Evolutionary conservation across 2,113 vertebrate genomes (phyloP).

Genomic region (Asarcornis scutulata): DNA sequence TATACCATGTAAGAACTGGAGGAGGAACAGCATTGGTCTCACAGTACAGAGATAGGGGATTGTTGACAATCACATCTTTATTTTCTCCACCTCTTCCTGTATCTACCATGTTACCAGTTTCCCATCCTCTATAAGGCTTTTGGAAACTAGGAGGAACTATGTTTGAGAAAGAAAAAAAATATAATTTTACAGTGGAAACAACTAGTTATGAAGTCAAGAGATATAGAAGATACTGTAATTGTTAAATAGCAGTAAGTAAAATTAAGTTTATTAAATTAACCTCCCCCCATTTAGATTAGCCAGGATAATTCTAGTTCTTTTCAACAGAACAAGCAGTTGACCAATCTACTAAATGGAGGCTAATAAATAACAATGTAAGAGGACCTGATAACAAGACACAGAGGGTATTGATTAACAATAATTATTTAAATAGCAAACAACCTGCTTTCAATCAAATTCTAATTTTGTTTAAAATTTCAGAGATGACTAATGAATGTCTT

Average conservation of each 20-base stretch:
- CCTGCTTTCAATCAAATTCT: not conserved
- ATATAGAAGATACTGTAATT: not conserved
- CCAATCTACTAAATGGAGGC: not conserved
- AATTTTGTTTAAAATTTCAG: not conserved
- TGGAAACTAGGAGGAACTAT: slow-evolving; percentile 93
- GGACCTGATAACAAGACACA: not conserved
- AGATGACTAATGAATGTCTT: not conserved
- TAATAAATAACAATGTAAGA: not conserved
- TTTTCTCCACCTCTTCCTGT: slow-evolving; percentile 71
- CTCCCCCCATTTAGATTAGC: not conserved
- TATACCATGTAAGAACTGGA: slow-evolving; percentile 93
- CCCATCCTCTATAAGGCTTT: slow-evolving; percentile 76
- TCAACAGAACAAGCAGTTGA: not conserved
- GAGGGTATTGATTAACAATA: not conserved
- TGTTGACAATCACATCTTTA: slow-evolving; percentile 92
- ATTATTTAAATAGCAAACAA: not conserved
- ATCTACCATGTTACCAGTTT: slow-evolving; percentile 73
- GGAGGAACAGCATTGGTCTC: slow-evolving; percentile 94
- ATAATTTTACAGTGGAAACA: not conserved
- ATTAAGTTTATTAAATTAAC: not conserved
- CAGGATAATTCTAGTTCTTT: not conserved
- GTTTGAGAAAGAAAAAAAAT: not conserved
- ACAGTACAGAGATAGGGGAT: slow-evolving; percentile 90
- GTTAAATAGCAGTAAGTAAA: not conserved
- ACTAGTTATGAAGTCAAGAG: not conserved